Conservation (phyloP, 2,113 vertebrate genomes). For the Thalassarche chlororhynchos region DNA sequence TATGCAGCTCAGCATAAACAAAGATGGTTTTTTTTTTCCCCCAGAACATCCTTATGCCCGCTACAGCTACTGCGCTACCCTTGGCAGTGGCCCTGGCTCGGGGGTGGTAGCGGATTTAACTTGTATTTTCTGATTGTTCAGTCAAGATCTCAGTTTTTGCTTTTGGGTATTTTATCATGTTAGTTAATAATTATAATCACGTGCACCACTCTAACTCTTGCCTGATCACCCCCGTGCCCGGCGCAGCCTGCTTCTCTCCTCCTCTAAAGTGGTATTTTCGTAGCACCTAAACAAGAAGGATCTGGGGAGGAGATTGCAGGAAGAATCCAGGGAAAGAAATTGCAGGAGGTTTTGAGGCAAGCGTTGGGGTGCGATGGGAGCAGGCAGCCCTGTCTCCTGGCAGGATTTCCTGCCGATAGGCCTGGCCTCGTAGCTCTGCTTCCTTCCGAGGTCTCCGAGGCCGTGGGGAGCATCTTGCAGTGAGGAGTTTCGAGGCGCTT, state of each 20-base stretch:
- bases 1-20: neutral
- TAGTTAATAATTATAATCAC: neutral
- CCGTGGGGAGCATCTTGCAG: rapidly evolving
- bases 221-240: neutral
- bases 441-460: rapidly evolving
- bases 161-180: neutral
- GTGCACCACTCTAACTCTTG: rapidly evolving
- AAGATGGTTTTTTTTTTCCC: neutral
- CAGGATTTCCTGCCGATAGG: neutral
- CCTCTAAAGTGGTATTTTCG: neutral
- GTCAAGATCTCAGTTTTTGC: neutral
- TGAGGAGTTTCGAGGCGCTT: rapidly evolving
- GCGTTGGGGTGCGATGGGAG: neutral
- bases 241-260: no score
- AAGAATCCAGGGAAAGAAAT: neutral
- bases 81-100: rapidly evolving
- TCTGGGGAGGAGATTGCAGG: no score
- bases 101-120: neutral
- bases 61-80: no score
- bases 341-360: neutral
- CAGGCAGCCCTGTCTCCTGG: neutral
- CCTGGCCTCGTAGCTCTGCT: neutral
- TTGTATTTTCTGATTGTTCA: neutral
- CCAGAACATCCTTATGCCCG: neutral
- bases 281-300: neutral